Base-by-base conservation (phyloP, 2,113 vertebrate species). In the Takifugu bimaculatus region DNA sequence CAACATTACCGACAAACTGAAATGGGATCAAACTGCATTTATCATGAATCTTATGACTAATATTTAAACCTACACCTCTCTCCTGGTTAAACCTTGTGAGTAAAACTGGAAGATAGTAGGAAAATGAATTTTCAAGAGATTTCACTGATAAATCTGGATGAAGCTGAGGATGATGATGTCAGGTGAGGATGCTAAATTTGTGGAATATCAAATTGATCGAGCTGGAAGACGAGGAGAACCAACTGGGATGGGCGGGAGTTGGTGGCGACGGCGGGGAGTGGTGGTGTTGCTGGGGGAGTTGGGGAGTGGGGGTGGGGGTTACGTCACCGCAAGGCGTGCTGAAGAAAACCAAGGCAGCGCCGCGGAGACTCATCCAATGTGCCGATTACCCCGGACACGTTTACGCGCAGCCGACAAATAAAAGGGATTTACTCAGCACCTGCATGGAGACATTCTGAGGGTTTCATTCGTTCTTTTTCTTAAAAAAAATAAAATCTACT, bases 291-390 rank as follows among this genome's bases (percentile, higher is more conserved):
- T 32, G 32, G 42, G 55, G 10, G 28, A 0, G 6, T 6, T 11
- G 13, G 35, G 11, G 32, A 1, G 26, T 13, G 32, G 4, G 7
- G 15, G 5, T n/a, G 70, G 73, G 32, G 5, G 79, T 93, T 92
- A 94, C 93, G 92, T 93, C 92, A 92, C 57, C 26, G 51, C 55
- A 50, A 85, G 88, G 87, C 86, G 80, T 87, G 85, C 86, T 74
- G 73, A 85, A 89, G 90, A 92, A 91, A 93, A 90, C 57, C 89
- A 79, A 75, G 82, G 68, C 79, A 63, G 83, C 85, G 69, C 61
- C 69, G 71, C 65, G 32, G 72, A 77, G 64, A 61, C 39, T 28
- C 74, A 13, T 50, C 60, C 76, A 82, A 70, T 85, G 84, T 80
- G 57, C 66, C 35, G 71, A 80, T 78, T 73, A 68, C 77, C 62